Evolutionary conservation across 2,113 vertebrate genomes (phyloP), one percentile per base, ranked within the genome.

Genomic region (Chaetodon trifascialis): DNA sequence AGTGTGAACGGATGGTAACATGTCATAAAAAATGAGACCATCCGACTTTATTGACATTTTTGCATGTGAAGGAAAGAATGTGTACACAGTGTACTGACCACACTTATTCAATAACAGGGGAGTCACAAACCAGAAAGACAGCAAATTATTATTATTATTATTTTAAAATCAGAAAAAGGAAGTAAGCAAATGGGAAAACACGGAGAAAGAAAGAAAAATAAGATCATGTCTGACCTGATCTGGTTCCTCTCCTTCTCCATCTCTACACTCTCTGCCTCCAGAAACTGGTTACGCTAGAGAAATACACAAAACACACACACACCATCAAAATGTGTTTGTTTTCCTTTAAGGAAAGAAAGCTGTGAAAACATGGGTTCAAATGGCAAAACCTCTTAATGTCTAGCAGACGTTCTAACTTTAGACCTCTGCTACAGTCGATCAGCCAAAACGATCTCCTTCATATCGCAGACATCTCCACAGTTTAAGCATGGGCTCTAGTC

Each of bases 241-340:
- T 95, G 95, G 71, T 92, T 95, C 44, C 95, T 90, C 84, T 96
- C 95, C 73, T 95, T 95, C 62, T 95, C 94, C 95, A 96, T 90
- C 92, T 94, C 93, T 2, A 95, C 76, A 40, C 94, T 95, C 86
- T 96, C 95, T 1, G 95, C 95, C 82, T 96, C 95, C 85, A 96
- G 92, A 81, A 95, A 96, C 83, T 95, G 93, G 84, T 96, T 96
- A 12, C 95, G 93, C 95, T 96, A 90, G 3, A 86, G 49, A 60
- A 9, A 60, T 4, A 65, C 23, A 83, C 17, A 75, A 60, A 9
- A 60, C 8, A 65, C 23, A 81, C 40, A 30, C 30, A 55, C 38
- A 47, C 12, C n/a, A 44, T 63, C 38, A 55, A 23, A 40, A 72
- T n/a, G 16, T 3, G 5, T n/a, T n/a, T n/a, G 19, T 25, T 65